Percentiles rank a stretch among this genome's conserved stretches.
Conservation (phyloP, 2,888 invertebrate species). For the Caenorhabditis sinica region DNA sequence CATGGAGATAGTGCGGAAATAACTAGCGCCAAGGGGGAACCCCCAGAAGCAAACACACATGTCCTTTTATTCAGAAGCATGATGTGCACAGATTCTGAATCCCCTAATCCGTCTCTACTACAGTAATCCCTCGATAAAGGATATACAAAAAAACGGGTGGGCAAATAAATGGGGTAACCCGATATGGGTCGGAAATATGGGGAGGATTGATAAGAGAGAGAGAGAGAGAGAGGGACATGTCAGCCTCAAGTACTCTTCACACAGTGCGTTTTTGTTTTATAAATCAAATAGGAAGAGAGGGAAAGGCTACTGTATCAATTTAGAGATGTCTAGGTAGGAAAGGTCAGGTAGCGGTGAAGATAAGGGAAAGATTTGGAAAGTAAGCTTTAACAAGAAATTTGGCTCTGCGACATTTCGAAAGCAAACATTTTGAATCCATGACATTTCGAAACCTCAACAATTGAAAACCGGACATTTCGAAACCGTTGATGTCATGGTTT, state of each 20-base stretch:
- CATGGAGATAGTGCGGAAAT: slow-evolving; percentile 30
- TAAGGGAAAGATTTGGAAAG: too few species aligned
- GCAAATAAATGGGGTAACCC: slow-evolving; percentile 56
- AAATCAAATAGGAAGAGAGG: too few species aligned
- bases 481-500: too few species aligned
- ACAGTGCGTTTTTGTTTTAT: slow-evolving; percentile 20
- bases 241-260: slow-evolving; percentile 60
- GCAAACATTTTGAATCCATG: too few species aligned
- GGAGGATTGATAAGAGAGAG: slow-evolving; percentile 46
- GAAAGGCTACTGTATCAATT: too few species aligned
- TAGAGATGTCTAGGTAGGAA: too few species aligned
- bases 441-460: too few species aligned
- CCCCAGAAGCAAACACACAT: background rate
- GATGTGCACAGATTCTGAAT: background rate
- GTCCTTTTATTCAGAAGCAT: slow-evolving; percentile 16
- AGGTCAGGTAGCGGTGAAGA: too few species aligned
- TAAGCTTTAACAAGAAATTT: too few species aligned
- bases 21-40: slow-evolving; percentile 54
- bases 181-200: slow-evolving; percentile 32
- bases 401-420: too few species aligned
- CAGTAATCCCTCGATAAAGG: slow-evolving; percentile 51
- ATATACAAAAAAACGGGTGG: slow-evolving; percentile 26
- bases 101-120: slow-evolving; percentile 43
- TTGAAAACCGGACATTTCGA: too few species aligned
- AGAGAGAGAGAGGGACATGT: too few species aligned